Conservation (phyloP, 2,888 invertebrate genomes). For the Leucophenga montana region DNA sequence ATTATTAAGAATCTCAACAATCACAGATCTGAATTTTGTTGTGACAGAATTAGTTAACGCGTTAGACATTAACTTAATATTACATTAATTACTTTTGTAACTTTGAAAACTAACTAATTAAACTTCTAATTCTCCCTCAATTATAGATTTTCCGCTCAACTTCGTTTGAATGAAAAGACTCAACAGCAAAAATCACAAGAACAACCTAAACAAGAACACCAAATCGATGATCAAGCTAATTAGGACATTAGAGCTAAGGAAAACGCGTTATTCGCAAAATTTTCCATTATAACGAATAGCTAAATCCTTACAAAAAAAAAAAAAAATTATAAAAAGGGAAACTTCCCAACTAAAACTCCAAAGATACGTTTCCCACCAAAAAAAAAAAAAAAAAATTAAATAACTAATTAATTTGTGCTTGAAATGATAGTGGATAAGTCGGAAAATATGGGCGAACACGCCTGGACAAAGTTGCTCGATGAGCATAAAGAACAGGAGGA, state of each 20-base stretch:
- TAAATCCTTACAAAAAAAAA: background rate
- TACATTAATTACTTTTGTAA: too few species aligned
- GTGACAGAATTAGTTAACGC: too few species aligned
- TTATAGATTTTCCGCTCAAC: background rate
- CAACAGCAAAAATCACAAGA: background rate
- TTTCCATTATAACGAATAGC: conserved; percentile 61
- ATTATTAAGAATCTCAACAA: too few species aligned
- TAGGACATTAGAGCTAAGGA: conserved; percentile 42
- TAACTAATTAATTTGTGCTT: conserved; percentile 24
- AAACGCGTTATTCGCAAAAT: conserved; percentile 47
- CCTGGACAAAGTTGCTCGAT: conserved; percentile 72
- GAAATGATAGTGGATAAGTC: conserved; percentile 71
- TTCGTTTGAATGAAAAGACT: conserved; percentile 7
- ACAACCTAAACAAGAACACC: background rate
- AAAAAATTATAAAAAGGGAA: background rate
- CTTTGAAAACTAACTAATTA: background rate
- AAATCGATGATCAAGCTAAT: conserved; percentile 25
- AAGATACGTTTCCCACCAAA: too few species aligned
- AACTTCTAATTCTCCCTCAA: background rate
- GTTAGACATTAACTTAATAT: too few species aligned
- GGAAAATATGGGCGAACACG: conserved; percentile 67
- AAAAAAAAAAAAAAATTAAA: too few species aligned
- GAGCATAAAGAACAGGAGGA: conserved; percentile 44
- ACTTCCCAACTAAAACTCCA: background rate
- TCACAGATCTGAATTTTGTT: too few species aligned